phyloP scores from a whole-genome alignment of 2,888 invertebrate species.

The Leucophenga montana region DNA sequence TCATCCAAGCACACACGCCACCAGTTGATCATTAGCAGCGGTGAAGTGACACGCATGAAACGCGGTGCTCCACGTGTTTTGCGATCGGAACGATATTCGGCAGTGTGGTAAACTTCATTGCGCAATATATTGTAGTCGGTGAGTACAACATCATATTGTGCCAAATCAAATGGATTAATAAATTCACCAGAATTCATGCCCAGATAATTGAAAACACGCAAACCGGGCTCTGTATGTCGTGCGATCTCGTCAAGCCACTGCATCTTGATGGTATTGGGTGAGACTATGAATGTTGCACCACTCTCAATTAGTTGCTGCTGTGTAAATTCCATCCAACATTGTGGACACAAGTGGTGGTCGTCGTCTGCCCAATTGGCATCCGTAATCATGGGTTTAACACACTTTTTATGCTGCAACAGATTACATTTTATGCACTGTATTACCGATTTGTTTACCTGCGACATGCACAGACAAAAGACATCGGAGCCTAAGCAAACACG shows the following conservation, averaged over 20 bases:
- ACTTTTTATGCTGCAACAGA: constrained; percentile 78
- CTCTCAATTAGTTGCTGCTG: constrained; percentile 67
- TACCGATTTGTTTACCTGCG: constrained; percentile 40
- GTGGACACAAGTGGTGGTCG: constrained; percentile 77
- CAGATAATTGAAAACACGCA: constrained; percentile 76
- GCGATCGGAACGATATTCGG: constrained; percentile 71
- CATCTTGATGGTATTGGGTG: constrained; percentile 78
- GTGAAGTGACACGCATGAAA: constrained; percentile 79
- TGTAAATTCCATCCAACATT: constrained; percentile 76
- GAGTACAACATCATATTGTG: constrained; percentile 81
- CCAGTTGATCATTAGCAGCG: constrained; percentile 81
- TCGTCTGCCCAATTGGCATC: background rate
- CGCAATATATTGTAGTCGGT: constrained; percentile 81
- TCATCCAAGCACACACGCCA: constrained; percentile 87
- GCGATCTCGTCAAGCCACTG: constrained; percentile 84
- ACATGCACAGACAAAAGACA: constrained; percentile 72
- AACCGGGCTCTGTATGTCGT: constrained; percentile 74
- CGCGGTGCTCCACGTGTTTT: constrained; percentile 77
- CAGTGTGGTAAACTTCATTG: constrained; percentile 78
- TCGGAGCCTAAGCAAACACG: background rate
- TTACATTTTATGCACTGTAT: constrained; percentile 77
- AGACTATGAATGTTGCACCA: constrained; percentile 81
- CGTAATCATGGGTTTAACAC: constrained; percentile 73
- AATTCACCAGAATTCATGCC: constrained; percentile 71
- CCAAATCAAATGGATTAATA: constrained; percentile 76